Base-by-base conservation (phyloP, 2,888 invertebrate species). In the Ypsolopha sequella region DNA sequence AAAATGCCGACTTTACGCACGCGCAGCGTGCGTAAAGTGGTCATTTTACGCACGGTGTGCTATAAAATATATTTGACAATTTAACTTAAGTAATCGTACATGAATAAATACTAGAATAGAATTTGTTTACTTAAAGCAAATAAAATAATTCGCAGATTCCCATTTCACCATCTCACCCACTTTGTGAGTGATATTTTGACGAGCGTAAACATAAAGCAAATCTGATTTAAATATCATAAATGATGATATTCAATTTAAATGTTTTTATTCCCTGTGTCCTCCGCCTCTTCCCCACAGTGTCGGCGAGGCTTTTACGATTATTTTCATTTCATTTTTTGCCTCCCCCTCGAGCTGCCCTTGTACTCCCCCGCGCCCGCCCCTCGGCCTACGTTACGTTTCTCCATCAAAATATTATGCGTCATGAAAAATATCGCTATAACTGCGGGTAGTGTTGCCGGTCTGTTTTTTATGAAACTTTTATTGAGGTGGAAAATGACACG, bases 271-370 rank as follows among this genome's bases (percentile, higher is more conserved):
- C 58, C 55, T 57, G 57, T 60, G 64, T 63, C 62, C 64, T 58
- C 58, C 64, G 60, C 55, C 60, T 56, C n/a, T n/a, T n/a, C n/a
- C n/a, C n/a, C n/a, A n/a, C n/a, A n/a, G 54, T 57, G 60, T 63
- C 24, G 69, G 64, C 66, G 66, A 64, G 68, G 65, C 66, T 70
- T 71, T 73, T 70, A 70, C 69, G 72, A 76, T 77, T 74, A 73
- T 74, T 74, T 69, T 66, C 70, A 72, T 76, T 76, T 71, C 68
- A 66, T 58, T 56, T 60, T 57, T 58, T 58, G 57, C 54, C 57
- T 56, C 64, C 58, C 58, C 63, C 60, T 55, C 59, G 34, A 24
- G n/a, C 41, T 7, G 33, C 52, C 52, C 52, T 36, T 39, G 36
- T 51, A 50, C 43, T 54, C 48, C 52, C 48, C 51, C 55, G 50